phyloP scores from a whole-genome alignment of 2,113 vertebrate species.

The Genyomyrus donnyi region DNA sequence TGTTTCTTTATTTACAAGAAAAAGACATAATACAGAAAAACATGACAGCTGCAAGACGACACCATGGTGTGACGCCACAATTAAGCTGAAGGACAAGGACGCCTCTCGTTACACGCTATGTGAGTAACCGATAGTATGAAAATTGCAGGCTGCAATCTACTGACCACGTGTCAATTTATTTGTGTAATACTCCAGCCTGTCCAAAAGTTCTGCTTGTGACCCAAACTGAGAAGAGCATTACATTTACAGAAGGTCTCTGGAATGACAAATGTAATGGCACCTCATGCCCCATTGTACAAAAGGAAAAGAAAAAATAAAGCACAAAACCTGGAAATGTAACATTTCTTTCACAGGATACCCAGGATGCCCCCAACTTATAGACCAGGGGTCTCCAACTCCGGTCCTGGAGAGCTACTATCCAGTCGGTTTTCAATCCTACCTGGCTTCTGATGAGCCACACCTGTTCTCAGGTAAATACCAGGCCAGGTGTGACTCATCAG shows the following conservation, averaged over 20 bases:
- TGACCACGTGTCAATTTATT: background rate
- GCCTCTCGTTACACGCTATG: background rate
- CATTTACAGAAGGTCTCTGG: background rate
- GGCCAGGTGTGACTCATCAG: too few species aligned
- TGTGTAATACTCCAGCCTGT: background rate
- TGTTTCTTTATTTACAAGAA: constrained; percentile 7
- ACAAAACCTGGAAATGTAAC: background rate
- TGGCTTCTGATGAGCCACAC: too few species aligned
- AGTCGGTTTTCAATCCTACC: too few species aligned
- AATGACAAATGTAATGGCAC: background rate
- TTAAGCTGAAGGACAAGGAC: background rate
- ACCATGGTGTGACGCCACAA: background rate
- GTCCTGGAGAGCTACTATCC: too few species aligned
- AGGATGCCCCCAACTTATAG: background rate
- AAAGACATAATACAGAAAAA: constrained; percentile 37
- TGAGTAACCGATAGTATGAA: background rate
- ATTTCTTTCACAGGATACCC: background rate
- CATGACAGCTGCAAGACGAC: constrained; percentile 49
- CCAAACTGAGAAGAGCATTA: background rate
- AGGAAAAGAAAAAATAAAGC: background rate
- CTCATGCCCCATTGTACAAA: background rate
- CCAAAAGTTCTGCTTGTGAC: background rate
- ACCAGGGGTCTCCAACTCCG: too few species aligned
- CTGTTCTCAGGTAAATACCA: too few species aligned
- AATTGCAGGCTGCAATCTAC: background rate